Conservation (phyloP, 2,888 invertebrate species). For the Polia nebulosa region DNA sequence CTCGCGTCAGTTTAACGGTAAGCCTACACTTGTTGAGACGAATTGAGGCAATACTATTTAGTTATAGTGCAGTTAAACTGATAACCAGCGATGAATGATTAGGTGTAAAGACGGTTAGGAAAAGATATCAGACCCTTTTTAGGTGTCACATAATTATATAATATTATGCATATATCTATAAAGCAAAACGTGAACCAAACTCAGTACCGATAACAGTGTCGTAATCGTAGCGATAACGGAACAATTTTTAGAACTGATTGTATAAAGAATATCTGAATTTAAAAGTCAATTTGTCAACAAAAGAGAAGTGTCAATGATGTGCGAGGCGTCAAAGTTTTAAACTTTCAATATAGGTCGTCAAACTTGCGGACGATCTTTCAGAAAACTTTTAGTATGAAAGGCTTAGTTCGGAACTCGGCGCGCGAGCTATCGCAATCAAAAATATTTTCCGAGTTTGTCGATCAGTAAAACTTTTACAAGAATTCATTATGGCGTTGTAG, state of each 20-base stretch:
- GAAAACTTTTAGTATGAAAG: conserved; percentile 30
- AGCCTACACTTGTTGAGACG: background rate
- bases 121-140: background rate
- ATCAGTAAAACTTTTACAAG: conserved; percentile 22
- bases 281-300: background rate
- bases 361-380: conserved; percentile 3
- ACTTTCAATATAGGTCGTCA: conserved; percentile 8
- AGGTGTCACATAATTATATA: background rate
- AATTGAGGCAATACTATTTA: background rate
- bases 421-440: conserved; percentile 21
- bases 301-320: background rate
- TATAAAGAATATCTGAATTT: background rate
- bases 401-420: conserved; percentile 14
- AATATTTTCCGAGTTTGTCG: conserved; percentile 28
- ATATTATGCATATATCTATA: too few relatives aligned
- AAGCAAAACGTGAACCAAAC: background rate
- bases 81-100: background rate
- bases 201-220: background rate
- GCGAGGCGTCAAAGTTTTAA: conserved; percentile 7
- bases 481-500: conserved; percentile 27
- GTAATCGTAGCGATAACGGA: background rate
- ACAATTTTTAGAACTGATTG: background rate
- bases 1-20: background rate
- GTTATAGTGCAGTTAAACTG: background rate
- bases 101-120: background rate